These are phyloP conservation scores for Upupa epops DNA, from an alignment of 2,113 vertebrate genomes.

Conservation along the genomic window DNA sequence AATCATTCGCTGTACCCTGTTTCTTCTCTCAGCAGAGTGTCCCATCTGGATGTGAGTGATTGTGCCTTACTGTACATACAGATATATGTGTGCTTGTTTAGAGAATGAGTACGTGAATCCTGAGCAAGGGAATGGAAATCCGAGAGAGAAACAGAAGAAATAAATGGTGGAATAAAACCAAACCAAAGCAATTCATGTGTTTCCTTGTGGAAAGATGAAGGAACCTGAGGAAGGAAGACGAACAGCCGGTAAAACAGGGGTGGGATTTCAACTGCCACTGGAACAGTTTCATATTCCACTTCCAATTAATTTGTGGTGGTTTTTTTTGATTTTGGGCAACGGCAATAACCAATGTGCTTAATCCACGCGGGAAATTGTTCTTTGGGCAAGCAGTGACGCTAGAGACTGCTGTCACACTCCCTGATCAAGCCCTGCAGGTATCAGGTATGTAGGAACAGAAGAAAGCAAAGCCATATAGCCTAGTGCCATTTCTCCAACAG, in stretches of 20 bases:
- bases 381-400: neutral
- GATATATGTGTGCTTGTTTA: neutral
- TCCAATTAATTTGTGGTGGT: neutral
- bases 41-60: neutral
- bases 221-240: neutral
- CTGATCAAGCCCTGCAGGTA: neutral
- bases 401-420: neutral
- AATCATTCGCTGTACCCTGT: neutral
- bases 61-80: slow-evolving; percentile 25
- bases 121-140: neutral
- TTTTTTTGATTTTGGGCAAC: neutral
- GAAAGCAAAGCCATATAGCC: neutral
- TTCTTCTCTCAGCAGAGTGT: neutral
- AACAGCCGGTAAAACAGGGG: neutral
- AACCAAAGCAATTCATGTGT: neutral
- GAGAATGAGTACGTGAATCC: neutral
- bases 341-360: neutral
- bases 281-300: neutral
- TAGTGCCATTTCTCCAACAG: neutral
- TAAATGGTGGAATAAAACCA: slow-evolving; percentile 11
- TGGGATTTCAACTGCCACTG: neutral
- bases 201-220: neutral
- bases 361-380: neutral
- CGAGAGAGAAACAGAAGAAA: neutral
- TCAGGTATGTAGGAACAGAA: neutral